Conservation (phyloP, 92 coral and sea anemone genomes). For the Epizoanthus scotinus region DNA sequence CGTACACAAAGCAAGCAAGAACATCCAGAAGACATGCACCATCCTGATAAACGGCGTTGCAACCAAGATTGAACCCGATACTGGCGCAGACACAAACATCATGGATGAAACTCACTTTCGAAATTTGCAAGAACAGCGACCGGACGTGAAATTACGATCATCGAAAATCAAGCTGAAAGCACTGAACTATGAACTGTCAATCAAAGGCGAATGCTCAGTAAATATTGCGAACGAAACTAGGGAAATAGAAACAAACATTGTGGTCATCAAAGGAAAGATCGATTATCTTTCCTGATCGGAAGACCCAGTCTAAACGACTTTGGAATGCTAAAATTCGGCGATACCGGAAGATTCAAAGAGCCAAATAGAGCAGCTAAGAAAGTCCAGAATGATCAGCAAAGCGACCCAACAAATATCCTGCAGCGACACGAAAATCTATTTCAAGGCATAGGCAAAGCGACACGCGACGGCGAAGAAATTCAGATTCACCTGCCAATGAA, state of each 20-base stretch:
- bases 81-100: slow-evolving; percentile 58
- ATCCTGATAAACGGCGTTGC: slow-evolving; percentile 44
- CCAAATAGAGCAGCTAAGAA: too few relatives aligned
- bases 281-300: not conserved
- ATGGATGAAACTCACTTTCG: slow-evolving; percentile 56
- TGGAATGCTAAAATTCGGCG: too few relatives aligned
- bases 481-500: slow-evolving; percentile 52
- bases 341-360: too few relatives aligned
- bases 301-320: too few relatives aligned
- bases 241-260: not conserved
- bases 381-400: too few relatives aligned
- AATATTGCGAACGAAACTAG: too few relatives aligned
- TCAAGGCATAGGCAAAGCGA: slow-evolving; percentile 52
- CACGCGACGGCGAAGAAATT: slow-evolving; percentile 52
- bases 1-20: slow-evolving; percentile 26
- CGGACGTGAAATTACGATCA: too few relatives aligned
- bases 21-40: slow-evolving; percentile 41
- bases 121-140: not conserved
- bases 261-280: slow-evolving; percentile 30
- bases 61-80: slow-evolving; percentile 55
- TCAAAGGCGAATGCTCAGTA: too few relatives aligned
- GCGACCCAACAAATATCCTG: slow-evolving; percentile 37
- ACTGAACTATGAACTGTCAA: too few relatives aligned
- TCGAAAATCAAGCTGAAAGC: too few relatives aligned
- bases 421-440: slow-evolving; percentile 23